These are phyloP conservation scores for Argya squamiceps DNA, from an alignment of 2,797 vertebrate species.

Conservation along the genomic window DNA sequence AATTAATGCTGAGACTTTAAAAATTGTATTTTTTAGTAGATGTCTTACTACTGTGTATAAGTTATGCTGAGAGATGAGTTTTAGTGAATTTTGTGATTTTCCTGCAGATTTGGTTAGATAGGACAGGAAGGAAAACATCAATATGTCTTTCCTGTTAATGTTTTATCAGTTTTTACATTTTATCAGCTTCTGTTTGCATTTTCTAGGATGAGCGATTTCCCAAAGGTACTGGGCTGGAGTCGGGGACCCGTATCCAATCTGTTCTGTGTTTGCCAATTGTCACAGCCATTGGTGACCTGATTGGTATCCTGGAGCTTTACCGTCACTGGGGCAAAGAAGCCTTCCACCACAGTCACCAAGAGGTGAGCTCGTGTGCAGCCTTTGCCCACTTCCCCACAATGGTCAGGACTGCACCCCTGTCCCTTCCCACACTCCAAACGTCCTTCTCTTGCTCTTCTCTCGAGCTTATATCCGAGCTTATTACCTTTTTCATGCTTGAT, in stretches of 20 bases:
- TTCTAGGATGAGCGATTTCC: conserved; percentile 95
- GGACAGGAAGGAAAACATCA: neutral
- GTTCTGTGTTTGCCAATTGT: conserved; percentile 97
- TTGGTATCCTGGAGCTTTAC: conserved; percentile 95
- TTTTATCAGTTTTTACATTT: neutral
- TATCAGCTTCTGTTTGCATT: neutral
- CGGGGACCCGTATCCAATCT: conserved; percentile 93
- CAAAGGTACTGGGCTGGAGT: conserved; percentile 93
- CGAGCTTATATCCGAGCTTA: neutral
- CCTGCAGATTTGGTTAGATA: neutral
- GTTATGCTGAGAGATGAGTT: neutral
- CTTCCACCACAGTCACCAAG: conserved; percentile 93
- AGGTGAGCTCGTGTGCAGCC: conserved; percentile 76
- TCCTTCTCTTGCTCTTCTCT: neutral
- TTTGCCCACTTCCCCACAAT: fast-evolving
- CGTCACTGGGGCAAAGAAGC: conserved; percentile 92
- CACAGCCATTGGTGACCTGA: conserved; percentile 94
- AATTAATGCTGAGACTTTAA: neutral
- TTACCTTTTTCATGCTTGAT: neutral
- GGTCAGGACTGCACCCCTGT: neutral
- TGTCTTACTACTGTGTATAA: neutral
- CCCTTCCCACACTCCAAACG: fast-evolving
- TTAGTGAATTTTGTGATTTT: neutral
- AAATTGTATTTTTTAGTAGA: neutral
- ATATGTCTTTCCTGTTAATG: neutral